phyloP scores from a whole-genome alignment of 2,888 invertebrate genomes.

The Lasioglossum pauxillum region DNA sequence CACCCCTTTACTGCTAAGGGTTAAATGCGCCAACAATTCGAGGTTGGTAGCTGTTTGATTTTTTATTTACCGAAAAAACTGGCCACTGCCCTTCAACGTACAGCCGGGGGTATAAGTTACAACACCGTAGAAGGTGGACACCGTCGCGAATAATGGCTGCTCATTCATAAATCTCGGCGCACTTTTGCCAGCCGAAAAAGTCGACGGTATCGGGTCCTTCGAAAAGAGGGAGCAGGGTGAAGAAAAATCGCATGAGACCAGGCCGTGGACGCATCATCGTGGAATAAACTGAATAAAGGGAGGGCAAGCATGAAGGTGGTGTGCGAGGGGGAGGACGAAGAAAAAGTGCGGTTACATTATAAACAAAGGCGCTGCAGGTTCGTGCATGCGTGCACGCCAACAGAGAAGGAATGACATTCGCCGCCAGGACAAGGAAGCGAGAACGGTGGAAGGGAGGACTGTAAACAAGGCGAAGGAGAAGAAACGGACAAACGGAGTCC shows the following conservation, averaged over 20 bases:
- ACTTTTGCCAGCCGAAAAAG: constrained; percentile 29
- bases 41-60: too few species aligned
- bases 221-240: not conserved
- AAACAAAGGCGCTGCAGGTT: constrained; percentile 77
- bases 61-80: not conserved
- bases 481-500: too few species aligned
- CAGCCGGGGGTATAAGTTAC: not conserved
- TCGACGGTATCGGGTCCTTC: not conserved
- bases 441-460: too few species aligned
- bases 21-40: too few species aligned
- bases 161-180: constrained; percentile 41
- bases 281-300: constrained; percentile 17
- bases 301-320: not conserved
- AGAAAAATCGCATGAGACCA: constrained; percentile 70
- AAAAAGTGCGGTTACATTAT: constrained; percentile 76
- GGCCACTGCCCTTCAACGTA: not conserved
- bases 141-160: not conserved
- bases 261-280: constrained; percentile 41
- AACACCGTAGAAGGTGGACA: not conserved
- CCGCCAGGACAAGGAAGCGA: too few species aligned
- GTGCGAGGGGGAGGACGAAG: constrained; percentile 44
- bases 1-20: too few species aligned
- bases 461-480: too few species aligned
- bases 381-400: constrained; percentile 52
- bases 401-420: not conserved